Conservation (phyloP, 2,113 vertebrate genomes). For the Columbina picui region DNA sequence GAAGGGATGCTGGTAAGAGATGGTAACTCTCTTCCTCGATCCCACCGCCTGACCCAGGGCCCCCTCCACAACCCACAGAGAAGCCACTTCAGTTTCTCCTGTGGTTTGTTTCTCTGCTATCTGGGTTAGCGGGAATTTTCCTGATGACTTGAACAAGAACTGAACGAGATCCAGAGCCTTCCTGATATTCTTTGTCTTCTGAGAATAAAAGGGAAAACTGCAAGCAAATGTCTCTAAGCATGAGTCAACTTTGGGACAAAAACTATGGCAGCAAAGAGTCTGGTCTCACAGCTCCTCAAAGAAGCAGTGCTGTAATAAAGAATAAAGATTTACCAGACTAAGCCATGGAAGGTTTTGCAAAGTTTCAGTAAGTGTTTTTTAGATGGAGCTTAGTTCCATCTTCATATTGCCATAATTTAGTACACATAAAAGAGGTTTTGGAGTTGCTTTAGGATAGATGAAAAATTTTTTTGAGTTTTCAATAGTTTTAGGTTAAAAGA, state of each 20-base stretch:
- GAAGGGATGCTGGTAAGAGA: constrained; percentile 44
- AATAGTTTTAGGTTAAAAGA: not conserved
- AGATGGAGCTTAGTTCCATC: not conserved
- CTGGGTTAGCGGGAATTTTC: not conserved
- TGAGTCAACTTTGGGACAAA: not conserved
- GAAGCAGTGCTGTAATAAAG: not conserved
- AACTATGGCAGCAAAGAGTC: not conserved
- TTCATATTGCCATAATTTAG: not conserved
- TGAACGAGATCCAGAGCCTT: not conserved
- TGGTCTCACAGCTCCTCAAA: not conserved
- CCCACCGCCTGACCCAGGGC: not conserved
- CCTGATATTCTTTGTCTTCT: not conserved
- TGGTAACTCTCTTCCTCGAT: rapidly evolving
- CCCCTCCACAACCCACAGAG: not conserved
- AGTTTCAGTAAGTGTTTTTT: not conserved
- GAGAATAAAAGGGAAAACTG: not conserved
- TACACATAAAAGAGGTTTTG: not conserved
- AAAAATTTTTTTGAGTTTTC: not conserved
- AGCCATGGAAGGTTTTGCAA: not conserved
- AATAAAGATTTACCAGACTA: not conserved
- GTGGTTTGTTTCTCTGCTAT: not conserved
- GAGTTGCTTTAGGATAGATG: not conserved
- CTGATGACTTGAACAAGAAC: not conserved
- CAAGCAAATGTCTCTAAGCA: not conserved
- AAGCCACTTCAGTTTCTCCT: not conserved